These are phyloP conservation scores for Rhopalosiphum padi DNA, from an alignment of 1,140 invertebrate species.

Conservation along the genomic window DNA sequence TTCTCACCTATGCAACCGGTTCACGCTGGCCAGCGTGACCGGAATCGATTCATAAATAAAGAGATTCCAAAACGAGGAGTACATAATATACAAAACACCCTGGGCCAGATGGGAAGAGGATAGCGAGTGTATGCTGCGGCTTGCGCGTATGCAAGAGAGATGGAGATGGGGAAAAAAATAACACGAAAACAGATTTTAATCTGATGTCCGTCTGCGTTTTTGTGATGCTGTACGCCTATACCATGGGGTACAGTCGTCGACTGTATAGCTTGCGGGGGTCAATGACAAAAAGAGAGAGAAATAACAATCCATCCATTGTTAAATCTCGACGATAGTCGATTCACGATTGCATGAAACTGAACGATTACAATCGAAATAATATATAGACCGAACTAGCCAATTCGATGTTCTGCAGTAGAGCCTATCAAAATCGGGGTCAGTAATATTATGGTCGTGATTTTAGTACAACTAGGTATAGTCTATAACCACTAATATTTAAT, in stretches of 20 bases:
- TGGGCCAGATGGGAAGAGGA: conserved; percentile 38
- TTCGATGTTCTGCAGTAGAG: neutral
- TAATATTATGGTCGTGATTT: neutral
- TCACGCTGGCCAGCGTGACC: conserved; percentile 32
- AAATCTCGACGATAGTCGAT: conserved; percentile 44
- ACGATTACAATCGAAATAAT: conserved; percentile 52
- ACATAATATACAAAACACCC: conserved; percentile 40
- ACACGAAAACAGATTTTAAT: conserved; percentile 45
- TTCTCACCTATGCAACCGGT: conserved; percentile 50
- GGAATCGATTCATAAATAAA: conserved; percentile 57
- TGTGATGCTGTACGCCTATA: conserved; percentile 3
- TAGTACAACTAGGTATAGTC: neutral
- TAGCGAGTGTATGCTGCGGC: neutral
- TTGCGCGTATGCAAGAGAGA: neutral
- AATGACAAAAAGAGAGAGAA: conserved; percentile 45
- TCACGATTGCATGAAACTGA: conserved; percentile 22
- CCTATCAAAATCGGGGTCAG: neutral
- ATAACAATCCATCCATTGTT: conserved; percentile 52
- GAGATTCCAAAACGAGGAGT: conserved; percentile 45
- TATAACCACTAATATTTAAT: neutral
- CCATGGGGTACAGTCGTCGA: neutral
- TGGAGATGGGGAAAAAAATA: conserved; percentile 42
- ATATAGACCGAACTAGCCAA: conserved; percentile 23
- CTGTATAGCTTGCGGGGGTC: conserved; percentile 11
- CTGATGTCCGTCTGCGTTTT: conserved; percentile 23